These are phyloP conservation scores for Pangasius macronema DNA, from an alignment of 2,797 vertebrate genomes.

Conservation along the genomic window DNA sequence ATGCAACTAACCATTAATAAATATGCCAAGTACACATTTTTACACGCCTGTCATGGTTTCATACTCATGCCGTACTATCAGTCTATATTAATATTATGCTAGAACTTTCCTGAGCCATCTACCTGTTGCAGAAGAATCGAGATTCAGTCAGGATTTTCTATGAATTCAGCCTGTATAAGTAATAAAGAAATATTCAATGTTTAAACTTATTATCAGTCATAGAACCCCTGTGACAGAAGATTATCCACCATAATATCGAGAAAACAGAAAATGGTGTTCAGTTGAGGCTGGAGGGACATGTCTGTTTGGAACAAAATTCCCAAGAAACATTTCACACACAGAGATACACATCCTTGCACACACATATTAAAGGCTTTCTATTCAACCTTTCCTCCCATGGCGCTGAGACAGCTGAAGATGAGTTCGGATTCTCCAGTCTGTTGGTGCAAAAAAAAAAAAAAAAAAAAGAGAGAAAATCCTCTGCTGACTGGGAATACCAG, in stretches of 20 bases:
- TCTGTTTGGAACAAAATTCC: constrained; percentile 55
- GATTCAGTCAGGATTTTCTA: not conserved
- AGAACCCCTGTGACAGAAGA: not conserved
- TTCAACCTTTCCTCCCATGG: constrained; percentile 61
- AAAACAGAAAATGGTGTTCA: constrained; percentile 5
- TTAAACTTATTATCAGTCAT: not conserved
- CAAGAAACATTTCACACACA: not conserved
- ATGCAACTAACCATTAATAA: not conserved
- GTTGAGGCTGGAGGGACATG: constrained; percentile 28
- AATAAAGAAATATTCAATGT: not conserved
- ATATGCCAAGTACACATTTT: not conserved
- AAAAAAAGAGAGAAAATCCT: constrained; percentile 24
- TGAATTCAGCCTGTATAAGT: not conserved
- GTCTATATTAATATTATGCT: not conserved
- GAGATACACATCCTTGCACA: not conserved
- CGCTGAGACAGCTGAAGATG: constrained; percentile 56
- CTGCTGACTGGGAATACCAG: constrained; percentile 38
- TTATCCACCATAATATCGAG: not conserved
- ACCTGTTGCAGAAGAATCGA: not conserved
- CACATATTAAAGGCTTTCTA: constrained; percentile 50
- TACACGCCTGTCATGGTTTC: not conserved
- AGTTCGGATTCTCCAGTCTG: constrained; percentile 43
- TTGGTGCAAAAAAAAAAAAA: constrained; percentile 22
- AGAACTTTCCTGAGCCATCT: not conserved
- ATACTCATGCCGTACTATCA: not conserved